Conservation (phyloP, 1,140 invertebrate genomes). For the Arctopsyche grandis region DNA sequence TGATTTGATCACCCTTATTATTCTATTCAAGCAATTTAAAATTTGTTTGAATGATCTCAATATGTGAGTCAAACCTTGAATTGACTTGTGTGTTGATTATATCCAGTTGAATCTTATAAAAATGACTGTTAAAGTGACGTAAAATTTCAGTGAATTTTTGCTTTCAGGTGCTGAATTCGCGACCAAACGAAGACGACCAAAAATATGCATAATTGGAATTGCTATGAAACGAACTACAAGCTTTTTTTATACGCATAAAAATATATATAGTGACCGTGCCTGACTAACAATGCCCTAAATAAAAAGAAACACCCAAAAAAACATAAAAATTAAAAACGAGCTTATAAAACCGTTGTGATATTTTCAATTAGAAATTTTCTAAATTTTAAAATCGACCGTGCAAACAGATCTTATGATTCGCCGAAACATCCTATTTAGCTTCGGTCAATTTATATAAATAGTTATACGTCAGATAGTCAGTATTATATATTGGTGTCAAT, state of each 20-base stretch:
- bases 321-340: constrained; percentile 22
- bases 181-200: too few relatives aligned
- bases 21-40: too few relatives aligned
- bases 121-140: too few relatives aligned
- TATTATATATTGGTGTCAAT: not conserved
- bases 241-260: not conserved
- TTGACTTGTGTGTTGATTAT: too few relatives aligned
- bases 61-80: too few relatives aligned
- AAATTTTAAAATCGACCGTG: constrained; percentile 15
- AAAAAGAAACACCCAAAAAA: not conserved
- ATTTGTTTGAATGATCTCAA: too few relatives aligned
- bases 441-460: constrained; percentile 11
- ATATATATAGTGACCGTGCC: constrained; percentile 15
- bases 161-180: too few relatives aligned
- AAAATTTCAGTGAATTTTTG: too few relatives aligned
- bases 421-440: constrained; percentile 19
- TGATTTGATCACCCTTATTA: too few relatives aligned
- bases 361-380: constrained; percentile 50
- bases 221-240: too few relatives aligned
- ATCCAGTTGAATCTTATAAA: too few relatives aligned
- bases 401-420: constrained; percentile 46
- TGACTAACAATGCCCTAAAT: not conserved
- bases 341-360: constrained; percentile 53
- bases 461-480: not conserved
- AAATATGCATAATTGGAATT: too few relatives aligned